Evolutionary conservation across 2,113 vertebrate genomes (phyloP).

Genomic region (Perca flavescens): DNA sequence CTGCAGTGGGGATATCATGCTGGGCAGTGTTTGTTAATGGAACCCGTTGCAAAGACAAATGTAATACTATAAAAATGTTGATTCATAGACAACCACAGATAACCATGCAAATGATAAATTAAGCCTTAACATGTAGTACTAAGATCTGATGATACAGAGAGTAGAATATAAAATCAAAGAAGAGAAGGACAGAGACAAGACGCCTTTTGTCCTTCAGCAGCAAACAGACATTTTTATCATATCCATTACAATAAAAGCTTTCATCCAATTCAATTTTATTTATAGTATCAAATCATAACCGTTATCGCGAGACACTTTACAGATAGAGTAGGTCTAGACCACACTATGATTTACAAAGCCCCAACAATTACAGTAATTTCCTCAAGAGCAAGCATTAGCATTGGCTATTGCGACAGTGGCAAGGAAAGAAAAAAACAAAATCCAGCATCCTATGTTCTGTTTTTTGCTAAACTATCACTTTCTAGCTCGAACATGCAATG

Average conservation of each 20-base stretch:
- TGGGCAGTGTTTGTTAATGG: background rate
- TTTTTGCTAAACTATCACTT: slow-evolving; percentile 10
- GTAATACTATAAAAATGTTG: background rate
- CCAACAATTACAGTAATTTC: too few species aligned
- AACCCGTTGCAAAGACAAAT: slow-evolving; percentile 22
- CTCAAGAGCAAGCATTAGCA: too few species aligned
- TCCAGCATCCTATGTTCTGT: slow-evolving; percentile 13
- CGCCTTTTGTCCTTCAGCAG: slow-evolving; percentile 18
- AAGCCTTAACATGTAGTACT: background rate
- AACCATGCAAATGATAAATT: background rate
- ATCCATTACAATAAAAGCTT: slow-evolving; percentile 19
- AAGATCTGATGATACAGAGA: background rate
- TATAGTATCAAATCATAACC: too few species aligned
- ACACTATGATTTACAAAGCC: too few species aligned
- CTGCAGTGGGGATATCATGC: background rate
- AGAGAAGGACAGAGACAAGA: background rate
- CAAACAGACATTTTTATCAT: slow-evolving; percentile 3
- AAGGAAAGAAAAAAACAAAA: too few species aligned
- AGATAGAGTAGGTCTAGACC: too few species aligned
- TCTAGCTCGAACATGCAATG: slow-evolving; percentile 18
- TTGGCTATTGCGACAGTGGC: too few species aligned
- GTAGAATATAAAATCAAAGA: background rate
- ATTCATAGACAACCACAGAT: slow-evolving; percentile 4
- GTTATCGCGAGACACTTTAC: too few species aligned
- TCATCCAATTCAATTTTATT: too few species aligned